phyloP scores from a whole-genome alignment of 1,140 invertebrate genomes.

The Trigoniulus corallinus region DNA sequence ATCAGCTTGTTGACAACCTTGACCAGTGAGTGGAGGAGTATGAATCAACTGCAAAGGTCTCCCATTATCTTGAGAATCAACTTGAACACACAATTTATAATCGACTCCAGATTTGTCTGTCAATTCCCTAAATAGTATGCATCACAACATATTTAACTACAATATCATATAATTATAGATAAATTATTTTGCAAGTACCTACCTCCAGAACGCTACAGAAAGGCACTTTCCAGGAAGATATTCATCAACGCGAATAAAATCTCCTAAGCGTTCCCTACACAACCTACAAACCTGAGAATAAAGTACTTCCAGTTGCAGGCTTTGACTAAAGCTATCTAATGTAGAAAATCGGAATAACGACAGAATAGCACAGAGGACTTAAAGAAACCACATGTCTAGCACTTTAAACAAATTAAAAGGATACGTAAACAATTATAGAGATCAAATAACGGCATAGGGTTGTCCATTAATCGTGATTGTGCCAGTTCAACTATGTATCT shows the following conservation, averaged over 20 bases:
- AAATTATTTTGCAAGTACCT: slow-evolving; percentile 8
- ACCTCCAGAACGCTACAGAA: slow-evolving; percentile 87
- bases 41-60: slow-evolving; percentile 71
- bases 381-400: not conserved
- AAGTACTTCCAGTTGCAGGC: slow-evolving; percentile 81
- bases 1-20: slow-evolving; percentile 31
- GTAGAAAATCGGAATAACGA: slow-evolving; percentile 11
- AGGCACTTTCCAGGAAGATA: slow-evolving; percentile 76
- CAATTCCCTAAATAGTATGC: slow-evolving; percentile 7
- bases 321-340: slow-evolving; percentile 76
- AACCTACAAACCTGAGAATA: slow-evolving; percentile 69
- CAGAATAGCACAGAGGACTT: not conserved
- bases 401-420: slow-evolving; percentile 16
- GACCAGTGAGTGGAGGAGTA: slow-evolving; percentile 60
- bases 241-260: slow-evolving; percentile 81
- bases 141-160: slow-evolving; percentile 1
- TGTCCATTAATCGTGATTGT: slow-evolving; percentile 71
- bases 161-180: not conserved
- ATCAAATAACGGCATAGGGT: slow-evolving; percentile 60
- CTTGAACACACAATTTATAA: slow-evolving; percentile 73
- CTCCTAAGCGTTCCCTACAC: slow-evolving; percentile 69
- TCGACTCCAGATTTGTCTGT: slow-evolving; percentile 67
- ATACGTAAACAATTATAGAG: slow-evolving; percentile 65
- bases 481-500: slow-evolving; percentile 80
- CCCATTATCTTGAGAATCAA: slow-evolving; percentile 62